Conservation (phyloP, 2,888 invertebrate genomes). For the Lasioglossum lativentre region DNA sequence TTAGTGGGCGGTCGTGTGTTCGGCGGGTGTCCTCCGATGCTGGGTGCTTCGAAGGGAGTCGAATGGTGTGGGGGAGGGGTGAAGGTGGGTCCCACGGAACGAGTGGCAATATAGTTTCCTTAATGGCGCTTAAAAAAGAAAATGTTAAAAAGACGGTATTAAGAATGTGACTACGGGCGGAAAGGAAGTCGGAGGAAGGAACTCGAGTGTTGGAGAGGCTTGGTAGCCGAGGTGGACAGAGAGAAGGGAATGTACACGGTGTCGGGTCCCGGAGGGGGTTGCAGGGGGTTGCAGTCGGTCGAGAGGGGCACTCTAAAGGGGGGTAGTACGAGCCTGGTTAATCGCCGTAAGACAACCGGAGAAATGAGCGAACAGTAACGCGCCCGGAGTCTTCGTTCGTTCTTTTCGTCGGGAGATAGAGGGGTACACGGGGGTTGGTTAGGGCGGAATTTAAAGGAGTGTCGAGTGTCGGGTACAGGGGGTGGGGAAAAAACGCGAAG, state of each 20-base stretch:
- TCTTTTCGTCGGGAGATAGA: slow-evolving; percentile 36
- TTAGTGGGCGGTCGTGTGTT: slow-evolving; percentile 81
- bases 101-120: slow-evolving; percentile 84
- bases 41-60: slow-evolving; percentile 6
- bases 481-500: slow-evolving; percentile 80
- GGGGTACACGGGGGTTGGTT: slow-evolving; percentile 54
- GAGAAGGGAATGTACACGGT: slow-evolving; percentile 59
- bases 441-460: slow-evolving; percentile 82
- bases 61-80: background rate
- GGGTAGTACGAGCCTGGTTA: slow-evolving; percentile 80
- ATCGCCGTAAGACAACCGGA: slow-evolving; percentile 85
- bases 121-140: slow-evolving; percentile 83
- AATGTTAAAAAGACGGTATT: slow-evolving; percentile 84
- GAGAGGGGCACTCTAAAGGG: slow-evolving; percentile 63
- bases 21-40: slow-evolving; percentile 61
- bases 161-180: slow-evolving; percentile 83
- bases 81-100: slow-evolving; percentile 61
- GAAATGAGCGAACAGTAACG: slow-evolving; percentile 83
- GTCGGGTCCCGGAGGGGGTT: slow-evolving; percentile 54
- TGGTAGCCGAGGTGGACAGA: slow-evolving; percentile 36
- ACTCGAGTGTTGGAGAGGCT: slow-evolving; percentile 43
- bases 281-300: slow-evolving; percentile 41
- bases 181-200: slow-evolving; percentile 69
- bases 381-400: slow-evolving; percentile 65
- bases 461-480: slow-evolving; percentile 76